A percentile compares a stretch with the other conserved stretches of the same genome.
phyloP scores from a whole-genome alignment of 2,797 vertebrate genomes.

The Sebastes nivosus region DNA sequence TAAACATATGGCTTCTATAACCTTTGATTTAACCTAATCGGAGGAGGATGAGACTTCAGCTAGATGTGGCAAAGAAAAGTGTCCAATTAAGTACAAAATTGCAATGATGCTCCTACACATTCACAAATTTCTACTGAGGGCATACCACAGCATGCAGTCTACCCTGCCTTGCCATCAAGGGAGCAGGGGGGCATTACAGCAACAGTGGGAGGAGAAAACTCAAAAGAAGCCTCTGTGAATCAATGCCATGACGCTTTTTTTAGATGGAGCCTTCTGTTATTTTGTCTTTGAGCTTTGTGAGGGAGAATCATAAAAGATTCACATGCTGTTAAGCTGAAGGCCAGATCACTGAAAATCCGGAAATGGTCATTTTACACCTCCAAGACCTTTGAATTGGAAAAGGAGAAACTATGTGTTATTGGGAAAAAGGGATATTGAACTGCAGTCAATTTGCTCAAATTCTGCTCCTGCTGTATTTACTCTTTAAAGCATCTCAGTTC shows the following conservation, averaged over 20 bases:
- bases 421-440: not conserved
- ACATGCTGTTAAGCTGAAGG: conserved; percentile 11
- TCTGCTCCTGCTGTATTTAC: not conserved
- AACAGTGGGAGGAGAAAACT: conserved; percentile 77
- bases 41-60: conserved; percentile 50
- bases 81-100: conserved; percentile 73
- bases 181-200: conserved; percentile 72
- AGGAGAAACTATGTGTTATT: not conserved
- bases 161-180: conserved; percentile 73
- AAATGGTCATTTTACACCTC: not conserved
- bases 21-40: conserved; percentile 25
- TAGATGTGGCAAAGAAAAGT: conserved; percentile 66
- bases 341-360: not conserved
- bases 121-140: conserved; percentile 80
- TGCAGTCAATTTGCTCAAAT: not conserved
- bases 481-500: conserved; percentile 36
- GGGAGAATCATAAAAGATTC: not conserved
- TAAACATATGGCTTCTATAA: conserved; percentile 65
- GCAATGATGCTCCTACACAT: conserved; percentile 78
- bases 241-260: conserved; percentile 6
- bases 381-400: not conserved
- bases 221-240: conserved; percentile 23
- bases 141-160: conserved; percentile 82
- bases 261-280: not conserved
- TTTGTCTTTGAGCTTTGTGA: not conserved